These are phyloP conservation scores for Temnothorax unifasciatus DNA, from an alignment of 2,888 invertebrate genomes.

Conservation along the genomic window DNA sequence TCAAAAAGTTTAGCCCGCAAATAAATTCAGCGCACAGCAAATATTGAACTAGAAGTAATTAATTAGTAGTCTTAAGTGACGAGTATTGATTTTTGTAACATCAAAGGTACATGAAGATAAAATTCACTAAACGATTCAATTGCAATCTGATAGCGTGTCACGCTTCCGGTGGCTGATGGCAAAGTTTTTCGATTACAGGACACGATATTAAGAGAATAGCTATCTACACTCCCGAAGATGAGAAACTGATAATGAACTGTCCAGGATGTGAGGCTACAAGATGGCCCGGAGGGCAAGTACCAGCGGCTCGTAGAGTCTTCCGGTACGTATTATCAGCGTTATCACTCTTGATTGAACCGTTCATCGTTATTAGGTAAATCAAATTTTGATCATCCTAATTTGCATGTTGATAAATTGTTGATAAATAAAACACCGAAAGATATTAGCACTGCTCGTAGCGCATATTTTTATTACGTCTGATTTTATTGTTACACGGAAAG, in stretches of 20 bases:
- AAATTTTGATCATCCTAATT: background rate
- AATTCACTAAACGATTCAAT: background rate
- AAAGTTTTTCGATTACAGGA: slow-evolving; percentile 86
- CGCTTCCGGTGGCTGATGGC: slow-evolving; percentile 8
- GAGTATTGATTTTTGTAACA: background rate
- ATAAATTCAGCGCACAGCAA: background rate
- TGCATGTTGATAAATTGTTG: background rate
- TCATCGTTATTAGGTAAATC: background rate
- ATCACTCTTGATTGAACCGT: background rate
- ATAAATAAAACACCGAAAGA: background rate
- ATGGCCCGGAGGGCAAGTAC: slow-evolving; percentile 94
- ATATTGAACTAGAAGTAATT: background rate
- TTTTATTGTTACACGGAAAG: background rate
- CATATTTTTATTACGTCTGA: background rate
- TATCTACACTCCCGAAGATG: slow-evolving; percentile 88
- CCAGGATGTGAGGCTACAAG: slow-evolving; percentile 89
- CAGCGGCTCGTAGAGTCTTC: slow-evolving; percentile 92
- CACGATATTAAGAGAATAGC: slow-evolving; percentile 92
- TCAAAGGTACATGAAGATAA: background rate
- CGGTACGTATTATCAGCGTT: slow-evolving; percentile 73
- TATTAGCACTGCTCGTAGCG: background rate
- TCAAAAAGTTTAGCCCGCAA: background rate
- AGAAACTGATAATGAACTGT: slow-evolving; percentile 90
- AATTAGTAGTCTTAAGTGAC: slow-evolving; percentile 5
- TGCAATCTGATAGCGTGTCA: background rate